These are phyloP conservation scores for Drosophila neocordata DNA, from an alignment of 1,140 invertebrate genomes.

Conservation along the genomic window DNA sequence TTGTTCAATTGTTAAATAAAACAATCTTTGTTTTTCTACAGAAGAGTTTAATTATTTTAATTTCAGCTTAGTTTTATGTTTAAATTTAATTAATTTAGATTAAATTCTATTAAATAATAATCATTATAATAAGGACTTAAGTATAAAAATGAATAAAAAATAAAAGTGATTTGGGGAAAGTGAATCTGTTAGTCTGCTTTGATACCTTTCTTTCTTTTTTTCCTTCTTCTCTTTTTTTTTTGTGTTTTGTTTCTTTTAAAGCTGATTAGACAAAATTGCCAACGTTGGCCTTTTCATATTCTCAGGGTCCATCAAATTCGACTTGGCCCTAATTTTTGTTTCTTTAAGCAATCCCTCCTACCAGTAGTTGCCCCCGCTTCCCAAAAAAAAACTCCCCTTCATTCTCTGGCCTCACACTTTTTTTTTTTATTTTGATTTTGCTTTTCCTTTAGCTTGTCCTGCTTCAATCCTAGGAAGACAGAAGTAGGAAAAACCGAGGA, in stretches of 20 bases:
- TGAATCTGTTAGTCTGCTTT: too few species aligned
- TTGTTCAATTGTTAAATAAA: too few species aligned
- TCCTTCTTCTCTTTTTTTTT: neutral
- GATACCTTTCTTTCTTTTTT: neutral
- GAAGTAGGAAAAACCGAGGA: neutral
- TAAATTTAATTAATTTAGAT: too few species aligned
- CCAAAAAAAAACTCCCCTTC: too few species aligned
- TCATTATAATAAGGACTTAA: too few species aligned
- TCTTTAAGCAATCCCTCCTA: neutral
- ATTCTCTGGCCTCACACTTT: too few species aligned
- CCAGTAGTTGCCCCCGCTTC: neutral
- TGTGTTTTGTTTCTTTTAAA: neutral
- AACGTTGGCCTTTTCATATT: conserved; percentile 2
- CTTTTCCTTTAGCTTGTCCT: neutral
- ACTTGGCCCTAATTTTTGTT: conserved; percentile 1
- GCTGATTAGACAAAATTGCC: conserved; percentile 3
- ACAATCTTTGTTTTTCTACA: too few species aligned
- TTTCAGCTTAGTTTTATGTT: too few species aligned
- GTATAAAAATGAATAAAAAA: too few species aligned
- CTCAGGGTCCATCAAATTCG: conserved; percentile 7
- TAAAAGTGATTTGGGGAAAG: too few species aligned
- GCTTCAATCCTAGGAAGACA: neutral
- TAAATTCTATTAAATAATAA: too few species aligned
- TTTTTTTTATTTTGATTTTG: neutral
- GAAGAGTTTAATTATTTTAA: too few species aligned